Evolutionary conservation across 2,888 invertebrate genomes (phyloP).

Genomic region (Sipha maydis): DNA sequence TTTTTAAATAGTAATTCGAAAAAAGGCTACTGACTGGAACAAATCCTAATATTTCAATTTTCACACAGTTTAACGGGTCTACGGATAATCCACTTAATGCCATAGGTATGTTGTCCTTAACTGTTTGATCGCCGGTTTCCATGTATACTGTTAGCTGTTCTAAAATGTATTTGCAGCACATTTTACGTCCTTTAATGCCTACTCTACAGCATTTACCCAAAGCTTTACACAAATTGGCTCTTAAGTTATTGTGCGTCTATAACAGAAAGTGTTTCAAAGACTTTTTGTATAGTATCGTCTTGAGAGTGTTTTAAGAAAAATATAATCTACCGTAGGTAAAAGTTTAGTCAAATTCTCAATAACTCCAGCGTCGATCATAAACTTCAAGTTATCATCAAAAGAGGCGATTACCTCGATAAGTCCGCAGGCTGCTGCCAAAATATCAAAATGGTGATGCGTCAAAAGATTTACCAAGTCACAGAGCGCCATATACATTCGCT

Average conservation of each 20-base stretch:
- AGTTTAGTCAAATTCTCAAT: slow-evolving; percentile 8
- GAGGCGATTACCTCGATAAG: background rate
- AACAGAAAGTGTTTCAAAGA: background rate
- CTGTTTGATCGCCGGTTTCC: background rate
- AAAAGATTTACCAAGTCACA: slow-evolving; percentile 24
- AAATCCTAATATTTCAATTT: slow-evolving; percentile 20
- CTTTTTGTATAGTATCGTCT: background rate
- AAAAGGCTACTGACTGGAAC: slow-evolving; percentile 19
- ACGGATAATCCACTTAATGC: slow-evolving; percentile 37
- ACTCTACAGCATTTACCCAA: slow-evolving; percentile 35
- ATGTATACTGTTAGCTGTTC: slow-evolving; percentile 8
- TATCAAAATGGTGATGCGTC: slow-evolving; percentile 17
- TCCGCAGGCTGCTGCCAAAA: slow-evolving; percentile 25
- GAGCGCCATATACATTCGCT: slow-evolving; percentile 23
- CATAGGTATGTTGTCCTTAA: slow-evolving; percentile 11
- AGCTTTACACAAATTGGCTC: slow-evolving; percentile 45
- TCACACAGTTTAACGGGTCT: slow-evolving; percentile 29
- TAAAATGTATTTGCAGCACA: background rate
- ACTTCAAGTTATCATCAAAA: background rate
- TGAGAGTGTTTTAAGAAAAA: background rate
- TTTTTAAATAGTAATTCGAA: background rate
- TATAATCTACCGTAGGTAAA: background rate
- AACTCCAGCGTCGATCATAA: slow-evolving; percentile 5
- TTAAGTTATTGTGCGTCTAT: slow-evolving; percentile 18
- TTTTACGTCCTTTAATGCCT: background rate